Base-by-base conservation (phyloP, 2,797 vertebrate species). In the Gephyroberyx darwinii region DNA sequence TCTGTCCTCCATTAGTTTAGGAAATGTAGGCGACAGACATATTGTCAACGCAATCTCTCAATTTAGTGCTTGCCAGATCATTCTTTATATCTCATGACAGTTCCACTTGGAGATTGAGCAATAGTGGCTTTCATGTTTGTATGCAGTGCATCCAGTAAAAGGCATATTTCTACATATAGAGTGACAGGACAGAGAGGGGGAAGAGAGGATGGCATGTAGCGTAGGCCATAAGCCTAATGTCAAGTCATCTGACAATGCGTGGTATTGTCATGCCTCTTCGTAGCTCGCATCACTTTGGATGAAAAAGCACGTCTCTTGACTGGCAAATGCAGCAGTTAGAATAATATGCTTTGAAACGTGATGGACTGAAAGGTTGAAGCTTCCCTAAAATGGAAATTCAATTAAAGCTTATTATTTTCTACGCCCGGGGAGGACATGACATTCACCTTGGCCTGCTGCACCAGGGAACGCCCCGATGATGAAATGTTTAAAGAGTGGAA, bases 381-480 rank as follows among this genome's bases (percentile, higher is more conserved):
- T 51, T 52, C 37, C 12, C 52, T 54, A 65, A 48, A 60, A 48
- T 59, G 47, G 62, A 76, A 76, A 71, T 63, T 30, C 65, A 60
- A 83, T 83, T 77, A 74, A 79, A 71, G 41, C 73, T 76, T 82
- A 89, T 89, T 89, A 78, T 81, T 78, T 69, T 76, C 56, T 65
- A 54, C 79, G 68, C 84, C 76, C 71, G 77, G 70, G 73, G 81
- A 68, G 58, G 50, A 59, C 78, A 45, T 84, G 81, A 61, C 84
- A 84, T 88, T 86, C 75, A 74, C 69, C 65, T 81, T 54, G 52
- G 70, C 69, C 72, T 30, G 33, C 37, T 77, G 39, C 82, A 81
- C 64, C 70, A 58, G 77, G 83, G 78, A 76, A 67, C 68, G 20
- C 54, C 55, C 59, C 69, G 66, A 65, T 82, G 81, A 89, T 91